Evolutionary conservation across 1,140 invertebrate species (phyloP), one percentile per base, ranked within the genome.

Genomic region (Apolygus lucorum): DNA sequence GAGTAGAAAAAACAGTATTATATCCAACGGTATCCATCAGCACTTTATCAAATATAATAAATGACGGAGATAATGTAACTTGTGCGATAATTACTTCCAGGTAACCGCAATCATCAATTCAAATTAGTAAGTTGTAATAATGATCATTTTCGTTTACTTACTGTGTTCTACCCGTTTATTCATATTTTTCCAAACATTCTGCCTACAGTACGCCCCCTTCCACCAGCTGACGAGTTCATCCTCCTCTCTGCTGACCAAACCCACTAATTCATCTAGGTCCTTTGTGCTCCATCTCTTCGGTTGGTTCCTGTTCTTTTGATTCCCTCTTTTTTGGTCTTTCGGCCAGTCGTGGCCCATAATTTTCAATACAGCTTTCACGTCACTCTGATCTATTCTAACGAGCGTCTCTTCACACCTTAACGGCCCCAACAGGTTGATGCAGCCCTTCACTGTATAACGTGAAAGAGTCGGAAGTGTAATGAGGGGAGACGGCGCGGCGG

Each of bases 331-430:
- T 59, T 17, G 22, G 54, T 4, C 54, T 24, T 21, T 59, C 54
- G 54, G 54, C 54, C 54, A 59, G 54, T 59, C 22, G 54, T 59
- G 54, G 54, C 54, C 54, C 54, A 59, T 59, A 59, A 59, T 59
- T 59, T 59, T 59, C 54, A 59, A 59, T 59, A 59, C 54, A 59
- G 54, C 54, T 21, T 59, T 59, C 54, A 59, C 54, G 54, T 59
- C 54, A 59, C 4, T 59, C 54, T 59, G 54, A 59, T 59, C 54
- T 21, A 59, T 13, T 59, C 54, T 59, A 59, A 59, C 54, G 54
- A 59, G 54, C 54, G 54, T 59, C 22, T 59, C 54, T 59, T 59
- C 54, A 59, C 54, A 59, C 54, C 22, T 59, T 59, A 59, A 59
- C 54, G 54, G 54, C 54, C 22, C 22, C 54, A 59, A 59, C 54